Evolutionary conservation across 2,797 vertebrate genomes (phyloP).

Genomic region (Enteromius anoplus): DNA sequence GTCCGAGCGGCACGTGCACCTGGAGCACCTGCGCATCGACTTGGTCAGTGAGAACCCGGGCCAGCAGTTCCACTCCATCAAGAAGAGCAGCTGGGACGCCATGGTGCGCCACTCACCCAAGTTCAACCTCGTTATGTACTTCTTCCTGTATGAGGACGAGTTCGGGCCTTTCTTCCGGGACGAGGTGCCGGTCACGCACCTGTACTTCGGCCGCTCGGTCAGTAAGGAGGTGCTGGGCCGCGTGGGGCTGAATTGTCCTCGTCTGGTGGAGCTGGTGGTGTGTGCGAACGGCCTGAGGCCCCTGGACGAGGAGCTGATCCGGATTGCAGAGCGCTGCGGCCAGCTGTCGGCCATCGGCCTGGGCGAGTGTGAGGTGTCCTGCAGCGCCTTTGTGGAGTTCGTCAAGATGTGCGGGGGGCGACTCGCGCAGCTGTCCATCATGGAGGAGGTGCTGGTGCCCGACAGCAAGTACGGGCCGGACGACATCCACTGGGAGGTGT

Average conservation of each 20-base stretch:
- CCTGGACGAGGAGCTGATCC: slow-evolving; percentile 85
- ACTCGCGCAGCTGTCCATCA: slow-evolving; percentile 85
- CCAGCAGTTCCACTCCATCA: slow-evolving; percentile 84
- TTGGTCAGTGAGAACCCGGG: slow-evolving; percentile 87
- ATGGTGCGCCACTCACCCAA: slow-evolving; percentile 87
- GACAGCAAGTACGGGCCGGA: slow-evolving; percentile 86
- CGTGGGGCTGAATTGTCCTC: slow-evolving; percentile 84
- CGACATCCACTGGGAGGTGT: slow-evolving; percentile 89
- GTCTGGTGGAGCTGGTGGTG: slow-evolving; percentile 85
- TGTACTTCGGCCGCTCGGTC: slow-evolving; percentile 86
- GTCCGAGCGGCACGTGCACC: slow-evolving; percentile 83
- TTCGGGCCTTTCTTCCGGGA: slow-evolving; percentile 87
- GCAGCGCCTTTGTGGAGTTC: slow-evolving; percentile 88
- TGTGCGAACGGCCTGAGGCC: slow-evolving; percentile 86
- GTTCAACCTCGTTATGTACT: slow-evolving; percentile 89
- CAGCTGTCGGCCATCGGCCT: slow-evolving; percentile 84
- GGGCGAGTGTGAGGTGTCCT: slow-evolving; percentile 87
- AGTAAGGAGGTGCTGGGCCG: slow-evolving; percentile 87
- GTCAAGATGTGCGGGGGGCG: slow-evolving; percentile 87
- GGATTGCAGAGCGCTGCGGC: slow-evolving; percentile 84
- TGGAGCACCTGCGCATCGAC: slow-evolving; percentile 88
- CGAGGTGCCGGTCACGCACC: slow-evolving; percentile 84
- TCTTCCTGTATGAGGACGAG: slow-evolving; percentile 87
- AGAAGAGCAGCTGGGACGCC: slow-evolving; percentile 89
- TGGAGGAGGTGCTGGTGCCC: slow-evolving; percentile 87